Evolutionary conservation across 1,140 invertebrate species (phyloP).

Genomic region (Hormaphis cornu): DNA sequence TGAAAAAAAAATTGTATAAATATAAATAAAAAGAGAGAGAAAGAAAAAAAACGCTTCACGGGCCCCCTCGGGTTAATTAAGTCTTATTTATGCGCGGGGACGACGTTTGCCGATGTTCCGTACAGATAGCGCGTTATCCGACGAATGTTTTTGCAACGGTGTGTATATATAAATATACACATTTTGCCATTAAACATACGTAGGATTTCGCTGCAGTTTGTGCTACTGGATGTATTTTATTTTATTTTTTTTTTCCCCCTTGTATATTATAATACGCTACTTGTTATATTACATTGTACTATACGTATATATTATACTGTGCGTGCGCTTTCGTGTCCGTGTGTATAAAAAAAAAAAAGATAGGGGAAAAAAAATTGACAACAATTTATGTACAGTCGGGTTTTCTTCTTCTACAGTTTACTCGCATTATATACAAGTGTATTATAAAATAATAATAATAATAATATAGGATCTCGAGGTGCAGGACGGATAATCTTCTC

Average conservation of each 20-base stretch:
- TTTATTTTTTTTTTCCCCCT: too few species aligned
- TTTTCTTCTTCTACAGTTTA: not conserved
- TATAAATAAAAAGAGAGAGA: not conserved
- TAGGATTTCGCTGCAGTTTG: not conserved
- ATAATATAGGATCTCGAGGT: too few species aligned
- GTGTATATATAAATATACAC: not conserved
- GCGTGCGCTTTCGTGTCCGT: not conserved
- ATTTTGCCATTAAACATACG: slow-evolving; percentile 15
- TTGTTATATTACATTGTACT: slow-evolving; percentile 17
- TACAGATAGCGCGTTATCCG: slow-evolving; percentile 27
- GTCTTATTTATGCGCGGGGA: slow-evolving; percentile 31
- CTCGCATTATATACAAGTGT: not conserved
- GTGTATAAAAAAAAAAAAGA: not conserved
- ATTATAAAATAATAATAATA: too few species aligned
- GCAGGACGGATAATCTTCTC: too few species aligned
- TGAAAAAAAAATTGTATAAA: not conserved
- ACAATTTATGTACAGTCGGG: not conserved
- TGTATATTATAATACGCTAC: too few species aligned
- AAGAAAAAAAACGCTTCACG: not conserved
- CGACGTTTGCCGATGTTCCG: slow-evolving; percentile 28
- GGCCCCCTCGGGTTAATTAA: slow-evolving; percentile 24
- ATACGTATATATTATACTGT: not conserved
- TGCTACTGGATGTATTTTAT: slow-evolving; percentile 21
- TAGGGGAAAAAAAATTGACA: not conserved
- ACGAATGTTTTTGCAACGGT: not conserved